These are phyloP conservation scores for Tiphia femorata DNA, from an alignment of 2,888 invertebrate species.

Conservation along the genomic window DNA sequence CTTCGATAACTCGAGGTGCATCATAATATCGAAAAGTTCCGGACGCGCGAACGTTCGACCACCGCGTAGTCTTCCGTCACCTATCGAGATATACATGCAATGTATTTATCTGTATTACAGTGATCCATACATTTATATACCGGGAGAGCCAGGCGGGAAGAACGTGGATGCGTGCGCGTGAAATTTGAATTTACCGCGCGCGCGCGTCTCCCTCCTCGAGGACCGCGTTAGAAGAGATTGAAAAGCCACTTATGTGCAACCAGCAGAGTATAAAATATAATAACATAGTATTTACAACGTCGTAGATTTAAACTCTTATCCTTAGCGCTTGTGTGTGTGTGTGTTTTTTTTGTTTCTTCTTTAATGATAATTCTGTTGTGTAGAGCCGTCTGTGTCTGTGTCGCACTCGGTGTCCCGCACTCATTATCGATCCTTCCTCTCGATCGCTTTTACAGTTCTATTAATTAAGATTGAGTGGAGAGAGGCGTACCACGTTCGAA, in stretches of 20 bases:
- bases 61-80: too few species aligned
- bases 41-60: too few species aligned
- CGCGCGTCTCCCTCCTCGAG: constrained; percentile 20
- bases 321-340: constrained; percentile 20
- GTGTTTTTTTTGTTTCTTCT: not conserved
- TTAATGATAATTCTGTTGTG: not conserved
- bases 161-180: constrained; percentile 17
- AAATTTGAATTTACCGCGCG: constrained; percentile 12
- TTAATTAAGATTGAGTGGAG: too few species aligned
- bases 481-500: too few species aligned
- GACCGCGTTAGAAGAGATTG: constrained; percentile 32
- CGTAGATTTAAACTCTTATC: constrained; percentile 33
- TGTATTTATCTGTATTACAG: not conserved
- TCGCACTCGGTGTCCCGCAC: too few species aligned
- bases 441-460: too few species aligned
- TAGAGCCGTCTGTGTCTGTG: not conserved
- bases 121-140: not conserved
- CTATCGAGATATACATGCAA: too few species aligned
- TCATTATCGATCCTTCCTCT: too few species aligned
- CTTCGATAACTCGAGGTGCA: too few species aligned
- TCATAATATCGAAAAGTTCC: too few species aligned
- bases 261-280: constrained; percentile 46
- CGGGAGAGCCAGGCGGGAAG: constrained; percentile 19
- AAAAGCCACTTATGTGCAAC: constrained; percentile 40
- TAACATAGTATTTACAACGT: constrained; percentile 39